Conservation (phyloP, 2,797 vertebrate species). For the Corythornis leucogaster region DNA sequence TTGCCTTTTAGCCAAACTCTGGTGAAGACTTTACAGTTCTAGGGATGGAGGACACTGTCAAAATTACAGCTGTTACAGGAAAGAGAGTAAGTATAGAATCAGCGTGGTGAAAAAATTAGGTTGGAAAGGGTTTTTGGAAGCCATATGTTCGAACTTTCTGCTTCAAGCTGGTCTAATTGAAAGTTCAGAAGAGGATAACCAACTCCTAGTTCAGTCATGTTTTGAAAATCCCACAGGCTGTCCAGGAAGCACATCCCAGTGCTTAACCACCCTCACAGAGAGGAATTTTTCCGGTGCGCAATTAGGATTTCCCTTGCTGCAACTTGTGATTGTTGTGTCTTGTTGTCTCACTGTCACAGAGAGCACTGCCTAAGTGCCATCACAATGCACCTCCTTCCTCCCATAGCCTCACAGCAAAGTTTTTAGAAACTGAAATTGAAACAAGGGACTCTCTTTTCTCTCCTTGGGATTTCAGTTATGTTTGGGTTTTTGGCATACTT, state of each 20-base stretch:
- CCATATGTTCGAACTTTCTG: neutral
- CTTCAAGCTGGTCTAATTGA: neutral
- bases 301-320: constrained; percentile 24
- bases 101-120: neutral
- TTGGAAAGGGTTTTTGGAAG: neutral
- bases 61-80: neutral
- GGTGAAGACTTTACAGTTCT: neutral
- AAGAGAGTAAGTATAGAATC: neutral
- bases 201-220: neutral
- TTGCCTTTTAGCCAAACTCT: neutral
- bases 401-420: neutral
- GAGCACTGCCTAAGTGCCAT: neutral
- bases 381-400: neutral
- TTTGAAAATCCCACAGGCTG: neutral
- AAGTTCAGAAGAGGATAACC: neutral
- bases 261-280: neutral
- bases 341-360: neutral
- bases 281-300: neutral
- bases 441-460: neutral
- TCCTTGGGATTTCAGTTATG: neutral
- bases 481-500: neutral
- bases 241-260: neutral
- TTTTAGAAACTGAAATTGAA: neutral
- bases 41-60: neutral
- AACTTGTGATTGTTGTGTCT: neutral